Percentiles rank a stretch among this genome's conserved stretches.
Conservation (phyloP, 2,797 vertebrate genomes). For the Pygocentrus nattereri region DNA sequence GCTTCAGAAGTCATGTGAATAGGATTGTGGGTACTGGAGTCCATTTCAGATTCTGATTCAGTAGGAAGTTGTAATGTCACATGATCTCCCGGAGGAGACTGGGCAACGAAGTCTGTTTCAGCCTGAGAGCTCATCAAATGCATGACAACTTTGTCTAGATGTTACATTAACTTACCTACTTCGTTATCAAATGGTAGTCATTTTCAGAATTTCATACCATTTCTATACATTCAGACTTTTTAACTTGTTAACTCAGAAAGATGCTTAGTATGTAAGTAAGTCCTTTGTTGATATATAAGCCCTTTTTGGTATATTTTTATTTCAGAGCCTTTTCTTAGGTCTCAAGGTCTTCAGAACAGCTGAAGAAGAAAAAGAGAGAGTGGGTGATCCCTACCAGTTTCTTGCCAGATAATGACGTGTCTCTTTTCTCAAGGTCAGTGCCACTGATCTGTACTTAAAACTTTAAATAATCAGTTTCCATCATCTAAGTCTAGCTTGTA, state of each 20-base stretch:
- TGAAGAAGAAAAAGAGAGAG: not conserved
- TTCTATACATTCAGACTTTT: not conserved
- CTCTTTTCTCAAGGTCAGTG: not conserved
- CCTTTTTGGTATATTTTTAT: conserved; percentile 18
- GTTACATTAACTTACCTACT: no score
- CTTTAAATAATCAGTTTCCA: not conserved
- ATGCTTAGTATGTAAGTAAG: not conserved
- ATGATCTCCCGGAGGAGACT: no score
- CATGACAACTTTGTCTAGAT: no score
- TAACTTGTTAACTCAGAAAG: not conserved
- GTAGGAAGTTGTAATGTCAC: no score
- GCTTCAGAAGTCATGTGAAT: no score
- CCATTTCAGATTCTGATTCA: no score
- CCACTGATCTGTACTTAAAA: not conserved
- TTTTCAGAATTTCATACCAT: no score
- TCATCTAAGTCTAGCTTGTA: not conserved
- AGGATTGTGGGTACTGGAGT: no score
- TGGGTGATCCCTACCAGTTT: not conserved
- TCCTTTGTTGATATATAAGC: no score
- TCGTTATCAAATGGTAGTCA: no score
- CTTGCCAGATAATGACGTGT: not conserved
- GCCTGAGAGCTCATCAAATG: no score
- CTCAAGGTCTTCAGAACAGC: not conserved
- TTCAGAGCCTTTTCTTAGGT: not conserved
- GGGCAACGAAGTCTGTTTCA: no score